Percentiles rank a stretch among this genome's conserved stretches.
Evolutionary conservation across 2,113 vertebrate genomes (phyloP).

Genomic region (Hyperoodon ampullatus): DNA sequence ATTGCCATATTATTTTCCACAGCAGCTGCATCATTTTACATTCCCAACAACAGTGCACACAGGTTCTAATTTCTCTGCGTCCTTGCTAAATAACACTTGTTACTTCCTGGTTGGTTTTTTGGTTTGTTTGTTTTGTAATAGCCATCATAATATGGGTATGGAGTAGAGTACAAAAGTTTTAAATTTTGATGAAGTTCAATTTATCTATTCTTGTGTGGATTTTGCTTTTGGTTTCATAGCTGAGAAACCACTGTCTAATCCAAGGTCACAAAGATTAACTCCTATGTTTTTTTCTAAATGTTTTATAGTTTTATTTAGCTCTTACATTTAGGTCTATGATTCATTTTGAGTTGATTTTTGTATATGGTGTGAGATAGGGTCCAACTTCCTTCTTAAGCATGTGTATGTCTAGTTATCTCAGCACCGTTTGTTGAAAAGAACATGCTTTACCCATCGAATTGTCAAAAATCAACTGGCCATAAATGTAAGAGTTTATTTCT

Average conservation of each 20-base stretch:
- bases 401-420: background rate
- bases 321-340: background rate
- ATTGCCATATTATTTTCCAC: background rate
- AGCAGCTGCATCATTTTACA: background rate
- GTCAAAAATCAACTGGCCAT: background rate
- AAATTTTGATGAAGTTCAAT: conserved; percentile 25
- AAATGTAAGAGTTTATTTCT: background rate
- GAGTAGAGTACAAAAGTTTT: conserved; percentile 33
- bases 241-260: conserved; percentile 17
- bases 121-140: background rate
- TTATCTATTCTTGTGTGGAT: background rate
- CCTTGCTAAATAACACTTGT: background rate
- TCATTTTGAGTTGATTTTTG: conserved; percentile 40
- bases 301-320: conserved; percentile 10
- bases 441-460: background rate
- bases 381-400: background rate
- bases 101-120: background rate
- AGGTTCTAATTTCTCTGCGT: background rate
- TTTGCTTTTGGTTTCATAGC: conserved; percentile 25
- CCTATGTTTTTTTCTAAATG: background rate
- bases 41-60: background rate
- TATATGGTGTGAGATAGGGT: background rate
- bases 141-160: background rate
- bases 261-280: background rate
- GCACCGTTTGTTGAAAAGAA: conserved; percentile 7